Conservation (phyloP, 92 coral and sea anemone genomes). For the Parazoanthus atlanticus region DNA sequence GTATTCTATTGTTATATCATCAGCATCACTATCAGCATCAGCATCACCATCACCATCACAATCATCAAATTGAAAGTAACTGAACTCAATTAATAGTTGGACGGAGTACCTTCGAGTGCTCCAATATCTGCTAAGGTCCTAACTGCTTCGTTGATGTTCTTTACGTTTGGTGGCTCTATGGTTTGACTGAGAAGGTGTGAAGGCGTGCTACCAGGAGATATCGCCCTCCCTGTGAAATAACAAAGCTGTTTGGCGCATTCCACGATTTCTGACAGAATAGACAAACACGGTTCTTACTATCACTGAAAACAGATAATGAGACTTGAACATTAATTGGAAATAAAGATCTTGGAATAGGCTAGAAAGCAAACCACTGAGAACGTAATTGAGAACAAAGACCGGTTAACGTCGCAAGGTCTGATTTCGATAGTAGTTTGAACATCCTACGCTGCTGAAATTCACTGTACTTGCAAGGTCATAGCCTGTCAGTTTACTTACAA, state of each 20-base stretch:
- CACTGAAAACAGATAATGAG: not conserved
- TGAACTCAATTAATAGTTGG: not conserved
- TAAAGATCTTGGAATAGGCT: too few relatives aligned
- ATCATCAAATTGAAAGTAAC: not conserved
- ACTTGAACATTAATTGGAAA: not conserved
- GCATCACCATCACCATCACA: not conserved
- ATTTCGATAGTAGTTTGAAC: too few relatives aligned
- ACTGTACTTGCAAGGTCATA: too few relatives aligned
- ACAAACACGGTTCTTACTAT: not conserved
- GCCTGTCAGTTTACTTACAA: too few relatives aligned
- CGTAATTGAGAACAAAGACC: too few relatives aligned
- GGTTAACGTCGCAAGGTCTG: too few relatives aligned
- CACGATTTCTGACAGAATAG: not conserved
- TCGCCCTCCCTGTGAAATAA: slow-evolving; percentile 8
- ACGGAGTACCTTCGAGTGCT: slow-evolving; percentile 22
- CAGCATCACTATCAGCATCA: too few relatives aligned
- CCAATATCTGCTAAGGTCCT: slow-evolving; percentile 25
- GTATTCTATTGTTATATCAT: too few relatives aligned
- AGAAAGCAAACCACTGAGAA: too few relatives aligned
- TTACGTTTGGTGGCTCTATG: slow-evolving; percentile 21
- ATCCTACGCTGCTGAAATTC: too few relatives aligned
- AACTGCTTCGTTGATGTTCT: slow-evolving; percentile 32
- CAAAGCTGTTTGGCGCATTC: not conserved
- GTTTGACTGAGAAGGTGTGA: slow-evolving; percentile 31
- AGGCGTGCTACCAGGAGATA: slow-evolving; percentile 18